Conservation (phyloP, 2,888 invertebrate species). For the Ferrisia virgata region DNA sequence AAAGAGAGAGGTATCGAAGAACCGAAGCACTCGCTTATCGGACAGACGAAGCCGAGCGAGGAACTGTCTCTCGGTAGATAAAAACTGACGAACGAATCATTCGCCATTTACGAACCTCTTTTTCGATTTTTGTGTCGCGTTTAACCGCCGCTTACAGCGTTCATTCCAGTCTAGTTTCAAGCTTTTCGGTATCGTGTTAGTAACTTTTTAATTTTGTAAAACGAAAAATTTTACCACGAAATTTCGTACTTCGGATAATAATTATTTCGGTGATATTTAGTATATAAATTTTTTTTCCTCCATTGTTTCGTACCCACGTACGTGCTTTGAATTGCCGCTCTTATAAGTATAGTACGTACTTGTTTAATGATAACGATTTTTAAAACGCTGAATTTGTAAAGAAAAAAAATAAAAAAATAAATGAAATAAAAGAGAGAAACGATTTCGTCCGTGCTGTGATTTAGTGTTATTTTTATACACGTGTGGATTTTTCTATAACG, state of each 20-base stretch:
- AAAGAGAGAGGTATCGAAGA: neutral
- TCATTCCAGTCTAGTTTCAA: constrained; percentile 32
- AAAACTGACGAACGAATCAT: constrained; percentile 38
- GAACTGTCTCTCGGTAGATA: neutral
- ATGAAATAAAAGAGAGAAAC: neutral
- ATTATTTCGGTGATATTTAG: neutral
- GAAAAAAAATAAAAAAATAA: too few species aligned
- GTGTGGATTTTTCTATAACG: neutral
- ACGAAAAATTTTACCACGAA: neutral
- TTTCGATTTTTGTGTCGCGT: constrained; percentile 29
- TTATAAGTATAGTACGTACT: too few species aligned
- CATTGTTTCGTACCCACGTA: neutral
- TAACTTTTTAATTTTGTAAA: neutral
- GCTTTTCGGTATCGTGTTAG: constrained; percentile 8
- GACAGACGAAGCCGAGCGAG: neutral
- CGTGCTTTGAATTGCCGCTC: too few species aligned
- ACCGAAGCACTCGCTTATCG: neutral
- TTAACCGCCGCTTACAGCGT: neutral
- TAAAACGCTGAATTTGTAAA: too few species aligned
- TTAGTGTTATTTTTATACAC: neutral
- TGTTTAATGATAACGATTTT: too few species aligned
- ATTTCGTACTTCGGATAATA: neutral
- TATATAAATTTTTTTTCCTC: neutral
- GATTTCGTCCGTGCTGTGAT: constrained; percentile 15
- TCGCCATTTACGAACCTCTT: constrained; percentile 18